Percentiles rank a stretch among this genome's conserved stretches.
Conservation (phyloP, 1,140 invertebrate species). For the Arion vulgaris region DNA sequence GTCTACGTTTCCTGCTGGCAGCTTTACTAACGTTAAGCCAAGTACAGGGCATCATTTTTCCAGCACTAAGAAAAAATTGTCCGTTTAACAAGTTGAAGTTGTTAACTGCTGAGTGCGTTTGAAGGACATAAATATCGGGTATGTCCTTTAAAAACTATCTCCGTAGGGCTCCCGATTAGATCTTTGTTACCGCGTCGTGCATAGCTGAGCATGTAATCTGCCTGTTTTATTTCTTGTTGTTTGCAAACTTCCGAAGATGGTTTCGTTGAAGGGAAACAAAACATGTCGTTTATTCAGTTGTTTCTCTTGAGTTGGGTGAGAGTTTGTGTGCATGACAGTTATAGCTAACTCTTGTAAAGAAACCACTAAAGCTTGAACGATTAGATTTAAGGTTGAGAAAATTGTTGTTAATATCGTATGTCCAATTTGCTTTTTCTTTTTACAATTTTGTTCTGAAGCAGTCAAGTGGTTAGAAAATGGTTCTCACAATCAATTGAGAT, state of each 20-base stretch:
- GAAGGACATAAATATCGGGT: background rate
- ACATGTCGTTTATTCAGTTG: no score
- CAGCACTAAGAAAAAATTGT: background rate
- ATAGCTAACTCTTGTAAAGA: no score
- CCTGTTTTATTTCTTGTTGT: background rate
- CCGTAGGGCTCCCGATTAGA: background rate
- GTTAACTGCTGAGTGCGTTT: background rate
- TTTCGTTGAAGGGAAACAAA: background rate
- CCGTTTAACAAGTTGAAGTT: background rate
- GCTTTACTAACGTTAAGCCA: background rate
- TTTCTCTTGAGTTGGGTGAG: no score
- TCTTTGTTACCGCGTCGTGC: background rate
- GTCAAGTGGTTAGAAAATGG: no score
- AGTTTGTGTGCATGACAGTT: no score
- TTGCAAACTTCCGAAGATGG: background rate
- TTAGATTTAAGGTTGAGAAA: no score
- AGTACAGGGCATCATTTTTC: background rate
- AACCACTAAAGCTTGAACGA: no score
- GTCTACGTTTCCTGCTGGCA: background rate
- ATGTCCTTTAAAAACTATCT: background rate
- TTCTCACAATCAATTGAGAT: no score
- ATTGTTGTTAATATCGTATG: no score
- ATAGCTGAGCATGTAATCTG: background rate
- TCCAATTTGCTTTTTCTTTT: no score
- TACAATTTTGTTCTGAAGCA: no score